These are phyloP conservation scores for Panurus biarmicus DNA, from an alignment of 2,113 vertebrate genomes.

Conservation along the genomic window DNA sequence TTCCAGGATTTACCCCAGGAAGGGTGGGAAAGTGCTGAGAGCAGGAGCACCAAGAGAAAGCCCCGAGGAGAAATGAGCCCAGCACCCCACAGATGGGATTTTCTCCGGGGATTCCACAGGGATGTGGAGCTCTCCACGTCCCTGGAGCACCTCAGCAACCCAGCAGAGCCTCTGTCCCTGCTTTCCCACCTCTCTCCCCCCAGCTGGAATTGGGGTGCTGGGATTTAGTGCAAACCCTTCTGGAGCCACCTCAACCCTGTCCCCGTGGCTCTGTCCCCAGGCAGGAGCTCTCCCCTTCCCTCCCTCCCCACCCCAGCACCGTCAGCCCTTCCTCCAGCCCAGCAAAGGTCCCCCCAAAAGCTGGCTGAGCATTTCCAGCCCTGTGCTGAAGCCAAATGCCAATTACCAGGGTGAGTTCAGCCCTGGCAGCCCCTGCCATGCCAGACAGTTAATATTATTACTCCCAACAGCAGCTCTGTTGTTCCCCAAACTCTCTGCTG, in stretches of 20 bases:
- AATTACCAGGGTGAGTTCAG: not conserved
- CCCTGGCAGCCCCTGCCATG: not conserved
- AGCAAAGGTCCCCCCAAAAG: not conserved
- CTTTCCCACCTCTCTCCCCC: not conserved
- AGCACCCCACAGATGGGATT: fast-evolving
- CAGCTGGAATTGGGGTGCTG: not conserved
- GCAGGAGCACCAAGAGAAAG: too few relatives aligned
- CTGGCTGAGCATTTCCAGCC: not conserved
- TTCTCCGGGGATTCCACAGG: fast-evolving
- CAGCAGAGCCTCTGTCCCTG: not conserved
- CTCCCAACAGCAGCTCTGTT: not conserved
- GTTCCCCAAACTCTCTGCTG: not conserved
- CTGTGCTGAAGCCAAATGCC: not conserved
- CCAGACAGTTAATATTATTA: not conserved
- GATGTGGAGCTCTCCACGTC: fast-evolving
- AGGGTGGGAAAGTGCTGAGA: fast-evolving
- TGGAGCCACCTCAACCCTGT: not conserved
- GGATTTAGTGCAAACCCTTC: too few relatives aligned
- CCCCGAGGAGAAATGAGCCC: fast-evolving
- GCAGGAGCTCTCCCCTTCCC: too few relatives aligned
- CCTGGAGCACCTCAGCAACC: not conserved
- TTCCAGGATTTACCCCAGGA: not conserved
- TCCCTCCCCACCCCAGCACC: not conserved
- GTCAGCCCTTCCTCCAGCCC: not conserved
- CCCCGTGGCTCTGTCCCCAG: not conserved